A percentile compares a stretch with the other conserved stretches of the same genome.
phyloP scores from a whole-genome alignment of 2,113 vertebrate genomes.

The Chamaetylas fuelleborni region DNA sequence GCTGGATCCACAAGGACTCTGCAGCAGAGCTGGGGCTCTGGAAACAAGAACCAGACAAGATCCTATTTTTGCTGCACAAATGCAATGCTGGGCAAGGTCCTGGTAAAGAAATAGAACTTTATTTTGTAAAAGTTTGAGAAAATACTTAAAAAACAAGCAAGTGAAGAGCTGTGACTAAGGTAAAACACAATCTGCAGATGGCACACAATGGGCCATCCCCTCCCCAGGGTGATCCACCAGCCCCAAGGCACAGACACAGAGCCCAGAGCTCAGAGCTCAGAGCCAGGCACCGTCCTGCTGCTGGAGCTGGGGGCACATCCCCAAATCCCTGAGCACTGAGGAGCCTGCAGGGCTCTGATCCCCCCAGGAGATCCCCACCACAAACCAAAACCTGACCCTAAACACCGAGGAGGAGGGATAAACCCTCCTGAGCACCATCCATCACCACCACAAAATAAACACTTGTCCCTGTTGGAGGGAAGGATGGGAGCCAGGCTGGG shows the following conservation, averaged over 20 bases:
- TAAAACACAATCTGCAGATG: background rate
- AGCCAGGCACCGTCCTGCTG: background rate
- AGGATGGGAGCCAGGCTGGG: background rate
- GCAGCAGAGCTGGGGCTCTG: background rate
- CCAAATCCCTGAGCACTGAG: background rate
- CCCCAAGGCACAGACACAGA: background rate
- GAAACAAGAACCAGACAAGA: rapidly evolving
- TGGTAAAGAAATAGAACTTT: background rate
- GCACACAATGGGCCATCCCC: background rate
- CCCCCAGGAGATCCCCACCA: background rate
- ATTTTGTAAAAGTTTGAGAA: background rate
- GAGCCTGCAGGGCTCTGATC: background rate
- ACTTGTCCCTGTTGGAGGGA: rapidly evolving
- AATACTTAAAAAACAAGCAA: background rate
- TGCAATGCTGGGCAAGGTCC: rapidly evolving
- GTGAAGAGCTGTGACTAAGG: background rate
- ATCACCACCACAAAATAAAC: rapidly evolving
- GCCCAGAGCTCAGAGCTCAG: background rate
- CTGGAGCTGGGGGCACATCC: background rate
- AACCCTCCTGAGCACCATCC: background rate
- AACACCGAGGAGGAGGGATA: background rate
- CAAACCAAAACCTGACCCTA: background rate
- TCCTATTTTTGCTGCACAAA: background rate
- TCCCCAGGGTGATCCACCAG: rapidly evolving
- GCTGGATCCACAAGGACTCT: background rate